These are phyloP conservation scores for Elephantulus edwardii DNA, from an alignment of 2,113 vertebrate species.

Conservation along the genomic window DNA sequence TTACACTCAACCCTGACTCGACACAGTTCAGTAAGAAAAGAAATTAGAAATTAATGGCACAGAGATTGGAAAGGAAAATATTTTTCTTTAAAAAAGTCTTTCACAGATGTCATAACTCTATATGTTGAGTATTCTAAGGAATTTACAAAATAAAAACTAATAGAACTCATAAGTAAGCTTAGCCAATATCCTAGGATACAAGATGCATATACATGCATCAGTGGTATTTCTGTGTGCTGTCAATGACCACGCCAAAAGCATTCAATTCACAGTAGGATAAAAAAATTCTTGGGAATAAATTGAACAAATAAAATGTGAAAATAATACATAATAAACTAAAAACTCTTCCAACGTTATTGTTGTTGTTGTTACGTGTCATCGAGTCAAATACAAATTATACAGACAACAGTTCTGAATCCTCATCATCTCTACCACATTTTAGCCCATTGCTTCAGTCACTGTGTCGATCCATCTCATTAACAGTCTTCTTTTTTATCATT, in stretches of 20 bases:
- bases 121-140: neutral
- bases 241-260: no score
- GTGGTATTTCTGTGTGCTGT: no score
- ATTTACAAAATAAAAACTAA: neutral
- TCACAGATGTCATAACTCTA: neutral
- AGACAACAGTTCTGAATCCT: no score
- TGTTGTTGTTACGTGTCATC: no score
- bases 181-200: neutral
- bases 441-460: no score
- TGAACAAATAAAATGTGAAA: neutral
- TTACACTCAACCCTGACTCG: neutral
- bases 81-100: neutral
- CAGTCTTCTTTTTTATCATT: no score
- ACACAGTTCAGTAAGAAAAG: neutral
- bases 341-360: no score
- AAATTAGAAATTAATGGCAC: neutral
- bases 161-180: neutral
- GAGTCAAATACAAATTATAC: no score
- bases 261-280: no score
- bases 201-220: neutral
- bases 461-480: no score
- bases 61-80: neutral
- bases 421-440: no score
- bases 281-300: neutral
- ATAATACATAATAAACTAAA: neutral